phyloP scores from a whole-genome alignment of 1,140 invertebrate genomes.

The Hycleus cichorii region DNA sequence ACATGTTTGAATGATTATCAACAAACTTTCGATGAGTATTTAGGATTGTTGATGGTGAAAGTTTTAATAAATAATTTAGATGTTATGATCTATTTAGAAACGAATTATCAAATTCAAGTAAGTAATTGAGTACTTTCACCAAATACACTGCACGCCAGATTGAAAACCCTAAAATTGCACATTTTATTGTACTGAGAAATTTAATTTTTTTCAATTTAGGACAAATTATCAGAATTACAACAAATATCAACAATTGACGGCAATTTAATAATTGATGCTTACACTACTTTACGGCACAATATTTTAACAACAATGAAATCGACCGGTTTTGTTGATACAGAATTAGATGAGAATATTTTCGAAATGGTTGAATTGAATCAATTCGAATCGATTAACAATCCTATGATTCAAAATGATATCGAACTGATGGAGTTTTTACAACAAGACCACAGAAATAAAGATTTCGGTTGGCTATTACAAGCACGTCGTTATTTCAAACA shows the following conservation, averaged over 20 bases:
- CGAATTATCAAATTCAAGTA: constrained; percentile 15
- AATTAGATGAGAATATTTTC: not conserved
- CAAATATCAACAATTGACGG: not conserved
- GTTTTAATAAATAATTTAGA: constrained; percentile 16
- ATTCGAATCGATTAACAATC: too few relatives aligned
- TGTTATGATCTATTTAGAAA: constrained; percentile 12
- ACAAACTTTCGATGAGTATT: not conserved
- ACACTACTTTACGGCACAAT: constrained; percentile 10
- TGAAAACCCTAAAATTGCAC: not conserved
- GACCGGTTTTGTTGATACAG: constrained; percentile 1
- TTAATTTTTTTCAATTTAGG: not conserved
- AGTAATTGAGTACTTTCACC: not conserved
- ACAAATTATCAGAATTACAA: too few relatives aligned
- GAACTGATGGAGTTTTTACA: not conserved
- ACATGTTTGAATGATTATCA: constrained; percentile 5
- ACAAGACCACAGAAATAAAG: not conserved
- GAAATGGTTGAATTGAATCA: not conserved
- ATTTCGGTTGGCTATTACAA: not conserved
- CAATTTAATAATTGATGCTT: constrained; percentile 12
- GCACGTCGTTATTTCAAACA: not conserved
- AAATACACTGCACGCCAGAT: not conserved
- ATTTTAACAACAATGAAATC: constrained; percentile 9
- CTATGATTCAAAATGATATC: not conserved
- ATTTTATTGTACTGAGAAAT: not conserved
- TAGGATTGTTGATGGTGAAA: constrained; percentile 14